phyloP scores from a whole-genome alignment of 2,797 vertebrate genomes.

The Halcyon chelicuti region DNA sequence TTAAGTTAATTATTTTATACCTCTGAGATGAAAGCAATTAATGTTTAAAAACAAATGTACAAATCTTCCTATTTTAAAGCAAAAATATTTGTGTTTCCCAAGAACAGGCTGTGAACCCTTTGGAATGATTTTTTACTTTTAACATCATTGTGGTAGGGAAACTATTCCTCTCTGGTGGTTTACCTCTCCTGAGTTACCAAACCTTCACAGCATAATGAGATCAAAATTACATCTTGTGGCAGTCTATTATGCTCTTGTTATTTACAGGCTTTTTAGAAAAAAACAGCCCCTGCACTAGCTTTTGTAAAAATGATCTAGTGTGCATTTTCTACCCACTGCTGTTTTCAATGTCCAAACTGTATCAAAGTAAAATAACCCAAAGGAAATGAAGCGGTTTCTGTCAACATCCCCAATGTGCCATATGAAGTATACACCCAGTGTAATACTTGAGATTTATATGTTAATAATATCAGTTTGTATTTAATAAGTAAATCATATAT shows the following conservation, averaged over 20 bases:
- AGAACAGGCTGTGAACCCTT: background rate
- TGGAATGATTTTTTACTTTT: background rate
- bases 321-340: background rate
- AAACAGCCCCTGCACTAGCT: background rate
- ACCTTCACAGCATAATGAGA: conserved; percentile 53
- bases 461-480: conserved; percentile 59
- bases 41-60: conserved; percentile 53
- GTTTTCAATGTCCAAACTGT: conserved; percentile 22
- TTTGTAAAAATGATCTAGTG: conserved; percentile 15
- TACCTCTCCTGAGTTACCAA: conserved; percentile 27
- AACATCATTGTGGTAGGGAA: conserved; percentile 6
- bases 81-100: conserved; percentile 38
- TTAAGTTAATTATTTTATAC: conserved; percentile 72
- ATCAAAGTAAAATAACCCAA: conserved; percentile 58
- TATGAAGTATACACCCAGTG: conserved; percentile 44
- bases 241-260: conserved; percentile 13
- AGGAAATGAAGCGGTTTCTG: conserved; percentile 64
- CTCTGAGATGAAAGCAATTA: conserved; percentile 67
- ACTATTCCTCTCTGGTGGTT: conserved; percentile 26
- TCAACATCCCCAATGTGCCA: conserved; percentile 54
- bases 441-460: conserved; percentile 66
- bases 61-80: conserved; percentile 38
- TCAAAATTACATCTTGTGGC: conserved; percentile 27
- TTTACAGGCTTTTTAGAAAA: conserved; percentile 46
- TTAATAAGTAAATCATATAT: conserved; percentile 68